These are phyloP conservation scores for Scrobipalpa atriplicella DNA, from an alignment of 2,888 invertebrate species.

Conservation along the genomic window DNA sequence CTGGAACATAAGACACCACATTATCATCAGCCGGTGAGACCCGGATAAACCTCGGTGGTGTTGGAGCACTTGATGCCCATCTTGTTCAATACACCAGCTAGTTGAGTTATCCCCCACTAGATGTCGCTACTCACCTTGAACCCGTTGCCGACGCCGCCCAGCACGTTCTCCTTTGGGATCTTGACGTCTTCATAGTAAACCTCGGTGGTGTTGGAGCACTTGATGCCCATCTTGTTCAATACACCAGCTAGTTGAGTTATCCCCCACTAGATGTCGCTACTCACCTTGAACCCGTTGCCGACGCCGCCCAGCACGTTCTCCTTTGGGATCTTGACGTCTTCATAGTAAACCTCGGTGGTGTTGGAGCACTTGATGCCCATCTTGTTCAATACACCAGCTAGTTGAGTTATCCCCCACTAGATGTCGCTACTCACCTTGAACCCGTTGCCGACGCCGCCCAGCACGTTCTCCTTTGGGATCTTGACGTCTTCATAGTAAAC, in stretches of 20 bases:
- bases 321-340: conserved; percentile 88
- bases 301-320: conserved; percentile 91
- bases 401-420: no score
- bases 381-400: no score
- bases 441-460: conserved; percentile 95
- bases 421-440: conserved; percentile 93
- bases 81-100: no score
- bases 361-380: conserved; percentile 99
- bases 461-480: conserved; percentile 89
- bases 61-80: conserved; percentile 99
- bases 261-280: no score
- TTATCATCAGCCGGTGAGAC: no score
- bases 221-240: conserved; percentile 99
- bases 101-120: no score
- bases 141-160: conserved; percentile 95
- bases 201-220: conserved; percentile 97
- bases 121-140: no score
- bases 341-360: conserved; percentile 96
- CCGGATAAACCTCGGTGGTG: no score
- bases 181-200: conserved; percentile 97
- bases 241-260: no score
- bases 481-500: conserved; percentile 97
- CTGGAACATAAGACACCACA: conserved; percentile 55
- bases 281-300: conserved; percentile 89
- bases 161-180: conserved; percentile 93